A percentile compares a stretch with the other conserved stretches of the same genome.
phyloP scores from a whole-genome alignment of 2,113 vertebrate species.

The Bos indicus region DNA sequence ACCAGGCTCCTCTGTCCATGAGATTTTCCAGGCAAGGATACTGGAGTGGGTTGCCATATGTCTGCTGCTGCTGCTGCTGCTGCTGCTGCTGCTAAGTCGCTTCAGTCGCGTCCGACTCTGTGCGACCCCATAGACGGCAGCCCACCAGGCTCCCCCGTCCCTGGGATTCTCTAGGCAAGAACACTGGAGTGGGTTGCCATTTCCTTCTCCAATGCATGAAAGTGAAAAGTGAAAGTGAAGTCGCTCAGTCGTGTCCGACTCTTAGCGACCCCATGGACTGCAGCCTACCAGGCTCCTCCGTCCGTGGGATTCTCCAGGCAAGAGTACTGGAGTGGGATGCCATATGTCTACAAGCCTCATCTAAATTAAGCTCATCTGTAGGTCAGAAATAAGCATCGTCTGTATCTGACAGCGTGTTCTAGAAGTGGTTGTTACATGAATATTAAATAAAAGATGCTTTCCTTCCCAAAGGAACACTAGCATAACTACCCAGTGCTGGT shows the following conservation, averaged over 20 bases:
- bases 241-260: accelerated
- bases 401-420: background rate
- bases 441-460: background rate
- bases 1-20: background rate
- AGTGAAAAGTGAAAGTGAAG: too few species aligned
- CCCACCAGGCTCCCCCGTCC: background rate
- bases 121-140: background rate
- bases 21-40: background rate
- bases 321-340: background rate
- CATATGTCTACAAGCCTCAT: background rate
- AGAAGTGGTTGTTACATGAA: background rate
- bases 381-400: background rate
- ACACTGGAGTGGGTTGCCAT: background rate
- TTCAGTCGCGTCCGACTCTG: background rate
- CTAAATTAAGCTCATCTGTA: background rate
- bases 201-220: too few species aligned
- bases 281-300: background rate
- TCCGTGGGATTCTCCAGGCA: background rate
- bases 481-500: background rate
- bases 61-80: background rate
- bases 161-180: background rate
- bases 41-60: background rate
- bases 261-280: background rate
- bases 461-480: background rate
- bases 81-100: too few species aligned